Base-by-base conservation (phyloP, 1,140 invertebrate species). In the Euura saliciscinereae region DNA sequence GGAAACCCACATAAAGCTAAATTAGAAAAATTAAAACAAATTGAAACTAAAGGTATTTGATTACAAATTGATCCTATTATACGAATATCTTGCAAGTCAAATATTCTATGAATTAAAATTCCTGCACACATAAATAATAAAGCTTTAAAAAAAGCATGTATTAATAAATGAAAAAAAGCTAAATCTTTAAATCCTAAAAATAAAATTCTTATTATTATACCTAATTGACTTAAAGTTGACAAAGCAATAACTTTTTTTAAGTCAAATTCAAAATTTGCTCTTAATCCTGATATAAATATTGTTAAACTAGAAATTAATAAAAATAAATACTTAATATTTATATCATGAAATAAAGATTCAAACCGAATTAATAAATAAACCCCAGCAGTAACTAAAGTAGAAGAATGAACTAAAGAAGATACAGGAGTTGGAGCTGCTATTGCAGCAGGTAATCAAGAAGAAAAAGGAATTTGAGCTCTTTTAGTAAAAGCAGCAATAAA, bases 391-490 rank as follows among this genome's bases (percentile, higher is more conserved):
- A 94, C 92, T 79, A 94, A 89, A 75, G 92, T 94, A 44, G 92
- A 94, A 75, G 92, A 94, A 90, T 94, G 91, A 83, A 94, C 91
- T 86, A 94, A 90, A 68, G 92, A 88, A 67, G 92, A 93, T 76
- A 94, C 89, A 65, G 92, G 91, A n/a, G 91, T 93, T 59, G 92
- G 91, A 64, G 92, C 92, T 2, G 91, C 90, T 83, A 94, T 94
- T 44, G 92, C 92, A 5, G 89, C 89, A 0, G 92, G 93, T 45
- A 94, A 83, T 81, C 92, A 93, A 74, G 89, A 87, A 78, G 90
- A 91, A 90, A 94, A 94, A 68, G 91, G 91, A 88, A 93, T 89
- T 87, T 93, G 91, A 80, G 92, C 92, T 77, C 91, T 93, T 86
- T 94, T 94, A 76, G 92, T 94, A 85, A 93, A 89, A 68, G 87